Base-by-base conservation (phyloP, 2,888 invertebrate species). In the Melanotus villosus region DNA sequence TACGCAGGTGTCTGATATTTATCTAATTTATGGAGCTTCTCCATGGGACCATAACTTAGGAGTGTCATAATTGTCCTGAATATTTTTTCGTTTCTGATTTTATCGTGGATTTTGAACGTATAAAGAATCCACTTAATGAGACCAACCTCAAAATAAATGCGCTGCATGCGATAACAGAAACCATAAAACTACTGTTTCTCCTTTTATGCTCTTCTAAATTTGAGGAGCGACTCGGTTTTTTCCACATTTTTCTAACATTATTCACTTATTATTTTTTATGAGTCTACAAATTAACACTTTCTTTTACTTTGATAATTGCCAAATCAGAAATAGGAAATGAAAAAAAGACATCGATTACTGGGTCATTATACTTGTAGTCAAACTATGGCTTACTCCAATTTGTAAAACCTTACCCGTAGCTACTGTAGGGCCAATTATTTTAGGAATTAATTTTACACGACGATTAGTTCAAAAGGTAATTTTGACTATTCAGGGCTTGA, bases 1-100 rank as follows among this genome's bases (percentile, higher is more conserved):
- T 79, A 80, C 80, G 80, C 82, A 81, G 81, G 82, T 82, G 82
- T 82, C 79, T 79, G 82, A 83, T 83, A 78, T 78, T 70, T 80
- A 83, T 83, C 82, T 80, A 82, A 82, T 82, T 83, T 83, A 82
- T 82, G 77, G 79, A 75, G 75, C 74, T 75, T 71, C 71, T 74
- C 58, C 71, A 72, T 67, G 71, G 73, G 65, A 75, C 77, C 72
- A 81, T 80, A 81, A 80, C 75, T 81, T 80, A 79, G 77, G 71
- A 69, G 79, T 80, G 80, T 81, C 80, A 82, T 81, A 81, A 81
- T 82, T 80, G 80, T 76, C 75, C 77, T 64, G 76, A 77, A 79
- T 79, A 78, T 78, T 80, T 76, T 75, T 73, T 38, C 30, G 65
- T 69, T 72, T 68, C 69, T 80, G 80, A 80, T 75, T 76, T 77